Evolutionary conservation across 2,888 invertebrate genomes (phyloP).

Genomic region (Hofmannophila pseudospretella): DNA sequence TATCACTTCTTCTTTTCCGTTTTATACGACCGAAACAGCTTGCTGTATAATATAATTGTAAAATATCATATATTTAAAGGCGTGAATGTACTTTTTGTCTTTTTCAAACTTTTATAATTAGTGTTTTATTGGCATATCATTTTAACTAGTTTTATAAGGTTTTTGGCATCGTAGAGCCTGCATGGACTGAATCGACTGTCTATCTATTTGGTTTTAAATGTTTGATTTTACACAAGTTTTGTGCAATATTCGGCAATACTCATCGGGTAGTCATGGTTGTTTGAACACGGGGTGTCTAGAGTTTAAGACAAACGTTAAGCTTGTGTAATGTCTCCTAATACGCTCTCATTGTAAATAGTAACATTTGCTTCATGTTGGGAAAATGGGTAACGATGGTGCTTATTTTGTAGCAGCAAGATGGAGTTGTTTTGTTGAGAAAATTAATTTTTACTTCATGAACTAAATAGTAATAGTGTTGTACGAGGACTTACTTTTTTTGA

Average conservation of each 20-base stretch:
- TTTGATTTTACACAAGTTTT: conserved; percentile 26
- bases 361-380: conserved; percentile 4
- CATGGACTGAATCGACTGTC: conserved; percentile 20
- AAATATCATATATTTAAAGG: too few relatives aligned
- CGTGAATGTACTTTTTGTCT: too few relatives aligned
- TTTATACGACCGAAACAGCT: too few relatives aligned
- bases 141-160: conserved; percentile 11
- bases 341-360: conserved; percentile 34
- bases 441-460: too few relatives aligned
- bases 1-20: too few relatives aligned
- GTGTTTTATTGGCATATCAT: conserved; percentile 5
- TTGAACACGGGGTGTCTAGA: conserved; percentile 47
- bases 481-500: too few relatives aligned
- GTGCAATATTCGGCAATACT: conserved; percentile 76
- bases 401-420: too few relatives aligned
- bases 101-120: not conserved
- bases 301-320: conserved; percentile 44
- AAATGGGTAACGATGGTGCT: too few relatives aligned
- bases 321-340: conserved; percentile 25
- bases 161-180: conserved; percentile 22
- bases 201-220: conserved; percentile 5
- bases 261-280: conserved; percentile 57
- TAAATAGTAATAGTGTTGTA: too few relatives aligned
- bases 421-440: too few relatives aligned
- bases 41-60: too few relatives aligned